These are phyloP conservation scores for Apostichopus californicus DNA, from an alignment of 35 echinoderm and acorn worm species.

Conservation along the genomic window DNA sequence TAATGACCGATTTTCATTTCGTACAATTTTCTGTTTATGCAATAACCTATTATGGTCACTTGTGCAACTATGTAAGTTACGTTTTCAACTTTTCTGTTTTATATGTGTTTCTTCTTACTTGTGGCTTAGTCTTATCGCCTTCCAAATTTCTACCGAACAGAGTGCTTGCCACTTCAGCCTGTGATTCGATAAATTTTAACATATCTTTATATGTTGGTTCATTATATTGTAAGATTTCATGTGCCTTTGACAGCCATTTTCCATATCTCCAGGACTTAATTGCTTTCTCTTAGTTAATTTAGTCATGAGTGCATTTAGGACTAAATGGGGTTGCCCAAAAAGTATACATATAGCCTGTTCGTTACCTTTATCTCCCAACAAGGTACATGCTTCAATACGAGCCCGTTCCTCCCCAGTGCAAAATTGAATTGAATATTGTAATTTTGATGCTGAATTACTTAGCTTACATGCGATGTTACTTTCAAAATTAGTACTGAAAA, in stretches of 20 bases:
- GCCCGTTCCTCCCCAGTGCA: slow-evolving; percentile 37
- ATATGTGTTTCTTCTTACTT: slow-evolving; percentile 38
- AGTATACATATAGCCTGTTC: slow-evolving; percentile 27
- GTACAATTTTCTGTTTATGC: not conserved
- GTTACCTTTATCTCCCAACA: slow-evolving; percentile 35
- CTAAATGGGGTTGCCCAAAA: slow-evolving; percentile 57
- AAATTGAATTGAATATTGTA: slow-evolving; percentile 48
- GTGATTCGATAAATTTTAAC: slow-evolving; percentile 32
- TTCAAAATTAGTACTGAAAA: slow-evolving; percentile 58
- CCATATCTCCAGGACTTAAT: not conserved
- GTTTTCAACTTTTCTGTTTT: not conserved
- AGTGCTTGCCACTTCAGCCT: slow-evolving; percentile 50
- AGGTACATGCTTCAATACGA: slow-evolving; percentile 21
- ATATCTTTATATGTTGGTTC: slow-evolving; percentile 53
- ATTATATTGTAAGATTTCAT: slow-evolving; percentile 37
- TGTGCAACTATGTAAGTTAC: slow-evolving; percentile 9
- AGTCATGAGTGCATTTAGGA: slow-evolving; percentile 44
- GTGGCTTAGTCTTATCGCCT: slow-evolving; percentile 19
- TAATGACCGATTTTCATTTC: not conserved
- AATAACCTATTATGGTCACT: slow-evolving; percentile 43
- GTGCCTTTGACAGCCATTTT: slow-evolving; percentile 58
- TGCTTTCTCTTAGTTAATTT: slow-evolving; percentile 28
- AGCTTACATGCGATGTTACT: slow-evolving; percentile 40
- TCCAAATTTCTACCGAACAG: slow-evolving; percentile 58
- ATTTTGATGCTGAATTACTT: slow-evolving; percentile 19